Evolutionary conservation across 1,140 invertebrate genomes (phyloP).

Genomic region (Trialeurodes vaporariorum): DNA sequence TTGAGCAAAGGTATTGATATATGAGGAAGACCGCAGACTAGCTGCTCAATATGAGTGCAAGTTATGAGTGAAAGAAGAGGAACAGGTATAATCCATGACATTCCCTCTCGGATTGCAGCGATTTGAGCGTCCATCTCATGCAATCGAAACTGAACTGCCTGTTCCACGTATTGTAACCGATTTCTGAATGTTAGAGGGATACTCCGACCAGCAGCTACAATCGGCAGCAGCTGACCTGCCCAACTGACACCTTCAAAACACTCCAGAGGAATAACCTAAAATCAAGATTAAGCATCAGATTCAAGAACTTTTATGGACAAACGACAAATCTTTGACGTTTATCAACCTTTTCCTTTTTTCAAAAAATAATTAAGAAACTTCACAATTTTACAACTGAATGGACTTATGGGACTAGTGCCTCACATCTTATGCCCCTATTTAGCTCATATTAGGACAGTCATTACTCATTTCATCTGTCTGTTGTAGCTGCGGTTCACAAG

Average conservation of each 20-base stretch:
- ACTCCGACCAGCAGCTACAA: conserved; percentile 45
- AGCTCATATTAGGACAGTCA: no score
- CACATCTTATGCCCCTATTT: no score
- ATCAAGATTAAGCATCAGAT: conserved; percentile 7
- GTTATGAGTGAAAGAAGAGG: conserved; percentile 49
- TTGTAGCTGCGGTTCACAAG: no score
- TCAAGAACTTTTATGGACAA: no score
- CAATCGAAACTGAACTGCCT: conserved; percentile 45
- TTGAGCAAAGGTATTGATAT: conserved; percentile 48
- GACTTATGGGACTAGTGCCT: no score
- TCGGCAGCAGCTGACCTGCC: conserved; percentile 45
- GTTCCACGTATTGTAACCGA: conserved; percentile 47
- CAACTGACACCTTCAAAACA: conserved; percentile 51
- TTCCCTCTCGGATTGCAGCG: conserved; percentile 47
- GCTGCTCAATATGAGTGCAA: conserved; percentile 45
- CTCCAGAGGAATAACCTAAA: conserved; percentile 48
- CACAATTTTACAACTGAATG: no score
- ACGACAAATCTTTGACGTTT: no score
- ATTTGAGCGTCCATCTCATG: conserved; percentile 54
- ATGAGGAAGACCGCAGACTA: conserved; percentile 52
- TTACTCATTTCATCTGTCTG: no score
- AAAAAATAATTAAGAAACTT: no score
- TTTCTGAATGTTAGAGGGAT: conserved; percentile 49
- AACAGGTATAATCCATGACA: conserved; percentile 52
- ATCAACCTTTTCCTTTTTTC: no score